These are phyloP conservation scores for Chrysodeixis includens DNA, from an alignment of 2,888 invertebrate genomes.

Conservation along the genomic window DNA sequence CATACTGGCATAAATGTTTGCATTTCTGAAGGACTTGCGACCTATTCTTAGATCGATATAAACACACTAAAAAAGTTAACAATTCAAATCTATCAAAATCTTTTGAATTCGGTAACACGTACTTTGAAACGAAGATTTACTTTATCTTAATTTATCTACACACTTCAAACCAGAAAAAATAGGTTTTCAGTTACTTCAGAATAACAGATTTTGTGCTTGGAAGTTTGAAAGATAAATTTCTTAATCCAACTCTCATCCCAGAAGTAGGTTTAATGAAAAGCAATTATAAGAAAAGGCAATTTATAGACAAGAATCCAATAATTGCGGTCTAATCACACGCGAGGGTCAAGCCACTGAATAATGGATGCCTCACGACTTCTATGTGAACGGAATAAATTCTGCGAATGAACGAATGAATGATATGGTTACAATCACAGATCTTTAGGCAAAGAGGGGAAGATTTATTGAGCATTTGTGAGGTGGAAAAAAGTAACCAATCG, in stretches of 20 bases:
- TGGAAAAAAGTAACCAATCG: neutral
- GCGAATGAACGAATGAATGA: constrained; percentile 7
- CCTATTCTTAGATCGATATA: too few species aligned
- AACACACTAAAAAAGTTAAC: too few species aligned
- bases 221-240: neutral
- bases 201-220: too few species aligned
- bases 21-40: too few species aligned
- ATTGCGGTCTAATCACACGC: constrained; percentile 40
- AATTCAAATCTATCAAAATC: too few species aligned
- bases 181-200: too few species aligned
- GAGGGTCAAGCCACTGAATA: constrained; percentile 35
- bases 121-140: too few species aligned
- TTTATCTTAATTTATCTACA: too few species aligned
- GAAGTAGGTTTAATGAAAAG: neutral
- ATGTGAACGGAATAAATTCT: constrained; percentile 29
- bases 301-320: constrained; percentile 30
- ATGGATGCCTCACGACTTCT: constrained; percentile 29
- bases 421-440: neutral
- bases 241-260: neutral
- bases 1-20: too few species aligned
- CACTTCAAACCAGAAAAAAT: too few species aligned
- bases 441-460: neutral
- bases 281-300: constrained; percentile 30
- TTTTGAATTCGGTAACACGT: too few species aligned
- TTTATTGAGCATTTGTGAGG: too few species aligned